Conservation (phyloP, 2,888 invertebrate species). For the Lissonota sp. region DNA sequence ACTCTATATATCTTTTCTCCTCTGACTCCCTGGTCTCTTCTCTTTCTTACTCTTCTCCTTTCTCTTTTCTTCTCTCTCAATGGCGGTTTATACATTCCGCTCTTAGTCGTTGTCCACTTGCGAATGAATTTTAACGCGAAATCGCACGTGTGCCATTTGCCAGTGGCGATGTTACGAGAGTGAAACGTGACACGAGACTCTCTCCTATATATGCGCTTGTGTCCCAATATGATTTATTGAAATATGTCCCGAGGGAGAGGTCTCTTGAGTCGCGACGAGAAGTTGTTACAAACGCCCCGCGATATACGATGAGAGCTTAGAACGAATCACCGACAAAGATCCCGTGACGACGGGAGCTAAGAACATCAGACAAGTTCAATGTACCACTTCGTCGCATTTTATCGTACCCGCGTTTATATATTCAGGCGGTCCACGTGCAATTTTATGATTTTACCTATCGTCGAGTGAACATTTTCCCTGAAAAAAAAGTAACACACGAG, state of each 20-base stretch:
- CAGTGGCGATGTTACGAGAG: background rate
- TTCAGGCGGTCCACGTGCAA: too few relatives aligned
- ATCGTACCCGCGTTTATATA: too few relatives aligned
- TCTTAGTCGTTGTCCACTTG: background rate
- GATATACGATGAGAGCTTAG: background rate
- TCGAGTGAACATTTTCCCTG: too few relatives aligned
- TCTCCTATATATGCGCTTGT: background rate
- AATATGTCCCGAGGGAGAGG: background rate
- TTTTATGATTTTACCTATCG: too few relatives aligned
- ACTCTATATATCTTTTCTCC: background rate
- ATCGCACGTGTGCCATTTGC: conserved; percentile 32
- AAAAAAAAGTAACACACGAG: too few relatives aligned
- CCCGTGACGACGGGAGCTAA: conserved; percentile 37
- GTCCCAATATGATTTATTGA: background rate
- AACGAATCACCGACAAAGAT: conserved; percentile 21
- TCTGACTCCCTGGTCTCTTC: conserved; percentile 5
- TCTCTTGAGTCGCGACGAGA: background rate
- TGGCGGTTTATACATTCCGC: background rate
- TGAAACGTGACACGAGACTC: background rate
- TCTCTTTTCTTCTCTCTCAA: background rate
- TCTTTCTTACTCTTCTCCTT: conserved; percentile 2
- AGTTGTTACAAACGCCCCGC: background rate
- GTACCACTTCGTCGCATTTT: conserved; percentile 25
- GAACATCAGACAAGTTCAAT: conserved; percentile 43
- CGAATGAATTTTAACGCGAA: conserved; percentile 28